A percentile compares a stretch with the other conserved stretches of the same genome.
Evolutionary conservation across 2,113 vertebrate species (phyloP).

Genomic region (Crotalus horridus): DNA sequence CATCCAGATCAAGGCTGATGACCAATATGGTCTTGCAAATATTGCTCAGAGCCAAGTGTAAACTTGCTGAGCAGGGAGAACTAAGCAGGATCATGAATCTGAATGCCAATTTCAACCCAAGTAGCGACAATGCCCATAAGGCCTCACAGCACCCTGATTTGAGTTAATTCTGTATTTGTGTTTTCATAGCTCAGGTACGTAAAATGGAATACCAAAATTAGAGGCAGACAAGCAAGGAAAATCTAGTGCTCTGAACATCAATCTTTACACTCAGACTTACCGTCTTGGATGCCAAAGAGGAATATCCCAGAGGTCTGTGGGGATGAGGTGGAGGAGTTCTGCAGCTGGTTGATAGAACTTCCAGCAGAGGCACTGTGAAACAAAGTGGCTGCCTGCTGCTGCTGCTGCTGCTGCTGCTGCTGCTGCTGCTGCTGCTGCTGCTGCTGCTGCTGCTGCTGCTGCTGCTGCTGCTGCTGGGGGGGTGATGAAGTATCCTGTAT

Average conservation of each 20-base stretch:
- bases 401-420: conserved; percentile 77
- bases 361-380: conserved; percentile 84
- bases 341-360: conserved; percentile 79
- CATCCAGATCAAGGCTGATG: background rate
- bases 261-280: conserved; percentile 71
- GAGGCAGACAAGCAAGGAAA: background rate
- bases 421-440: conserved; percentile 81
- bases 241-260: background rate
- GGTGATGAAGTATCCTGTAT: conserved; percentile 84
- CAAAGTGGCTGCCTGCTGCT: conserved; percentile 71
- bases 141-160: background rate
- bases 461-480: conserved; percentile 85
- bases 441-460: conserved; percentile 75
- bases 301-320: conserved; percentile 88
- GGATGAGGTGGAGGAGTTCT: conserved; percentile 77
- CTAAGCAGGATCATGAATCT: background rate
- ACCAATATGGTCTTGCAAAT: background rate
- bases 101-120: background rate
- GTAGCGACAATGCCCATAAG: background rate
- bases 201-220: background rate
- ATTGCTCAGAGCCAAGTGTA: no score
- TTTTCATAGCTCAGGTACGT: background rate
- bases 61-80: background rate
- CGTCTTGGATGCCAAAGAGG: conserved; percentile 94
- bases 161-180: background rate